phyloP scores from a whole-genome alignment of 2,113 vertebrate species.

The Panurus biarmicus region DNA sequence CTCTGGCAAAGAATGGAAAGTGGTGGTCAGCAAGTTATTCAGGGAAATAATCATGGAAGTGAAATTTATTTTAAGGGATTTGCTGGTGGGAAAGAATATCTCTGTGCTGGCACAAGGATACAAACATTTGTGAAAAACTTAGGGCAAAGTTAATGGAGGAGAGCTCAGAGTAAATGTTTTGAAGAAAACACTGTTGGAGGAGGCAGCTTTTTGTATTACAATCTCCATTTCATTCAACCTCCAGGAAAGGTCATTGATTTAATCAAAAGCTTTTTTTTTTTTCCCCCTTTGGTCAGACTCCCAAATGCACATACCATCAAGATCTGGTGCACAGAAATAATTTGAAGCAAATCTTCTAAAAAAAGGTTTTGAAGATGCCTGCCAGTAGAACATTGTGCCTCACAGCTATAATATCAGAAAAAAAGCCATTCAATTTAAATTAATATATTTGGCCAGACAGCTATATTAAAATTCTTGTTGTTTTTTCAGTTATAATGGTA shows the following conservation, averaged over 20 bases:
- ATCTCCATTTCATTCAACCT: conserved; percentile 21
- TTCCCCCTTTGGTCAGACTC: not conserved
- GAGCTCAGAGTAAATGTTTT: conserved; percentile 10
- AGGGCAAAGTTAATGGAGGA: not conserved
- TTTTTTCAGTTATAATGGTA: conserved; percentile 74
- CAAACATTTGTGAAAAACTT: not conserved
- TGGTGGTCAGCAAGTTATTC: not conserved
- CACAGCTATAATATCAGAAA: conserved; percentile 71
- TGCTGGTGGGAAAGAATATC: not conserved
- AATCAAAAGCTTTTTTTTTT: conserved; percentile 56
- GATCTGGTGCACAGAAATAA: conserved; percentile 36
- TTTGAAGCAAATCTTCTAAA: conserved; percentile 66
- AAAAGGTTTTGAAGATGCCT: conserved; percentile 70
- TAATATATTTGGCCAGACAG: conserved; percentile 82
- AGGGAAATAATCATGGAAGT: not conserved
- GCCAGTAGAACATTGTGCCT: conserved; percentile 72
- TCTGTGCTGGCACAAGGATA: not conserved
- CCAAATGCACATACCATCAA: conserved; percentile 52
- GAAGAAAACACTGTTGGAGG: not conserved
- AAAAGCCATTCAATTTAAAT: conserved; percentile 78
- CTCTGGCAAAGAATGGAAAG: not conserved
- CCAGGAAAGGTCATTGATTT: conserved; percentile 54
- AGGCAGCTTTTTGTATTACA: not conserved
- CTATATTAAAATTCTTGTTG: conserved; percentile 81
- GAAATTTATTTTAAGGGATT: not conserved